phyloP scores from a whole-genome alignment of 2,797 vertebrate species.

The Allobates femoralis region DNA sequence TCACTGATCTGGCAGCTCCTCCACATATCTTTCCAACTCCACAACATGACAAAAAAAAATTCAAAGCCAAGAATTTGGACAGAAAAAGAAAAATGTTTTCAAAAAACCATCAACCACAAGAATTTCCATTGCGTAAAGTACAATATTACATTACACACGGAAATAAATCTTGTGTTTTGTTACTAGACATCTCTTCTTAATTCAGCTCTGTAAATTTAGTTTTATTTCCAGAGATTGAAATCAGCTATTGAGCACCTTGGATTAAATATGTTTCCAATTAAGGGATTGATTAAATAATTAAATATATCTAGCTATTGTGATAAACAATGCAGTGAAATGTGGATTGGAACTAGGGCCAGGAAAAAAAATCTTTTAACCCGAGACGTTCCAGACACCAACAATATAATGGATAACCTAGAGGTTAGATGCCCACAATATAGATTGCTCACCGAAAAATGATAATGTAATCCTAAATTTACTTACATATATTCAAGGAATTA shows the following conservation, averaged over 20 bases:
- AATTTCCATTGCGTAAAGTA: slow-evolving; percentile 40
- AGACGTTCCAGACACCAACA: background rate
- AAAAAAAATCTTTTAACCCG: background rate
- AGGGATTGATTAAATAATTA: too few species aligned
- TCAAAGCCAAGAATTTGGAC: slow-evolving; percentile 24
- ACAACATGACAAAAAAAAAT: slow-evolving; percentile 16
- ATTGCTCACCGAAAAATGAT: too few species aligned
- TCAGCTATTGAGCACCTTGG: slow-evolving; percentile 1
- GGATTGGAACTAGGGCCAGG: background rate
- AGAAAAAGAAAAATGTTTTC: slow-evolving; percentile 30
- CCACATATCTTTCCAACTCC: slow-evolving; percentile 14
- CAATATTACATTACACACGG: slow-evolving; percentile 30
- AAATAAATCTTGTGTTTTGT: slow-evolving; percentile 31
- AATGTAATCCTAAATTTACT: too few species aligned
- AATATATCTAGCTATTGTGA: background rate
- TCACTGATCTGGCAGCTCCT: background rate
- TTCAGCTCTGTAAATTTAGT: slow-evolving; percentile 2
- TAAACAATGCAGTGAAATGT: background rate
- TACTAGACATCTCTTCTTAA: background rate
- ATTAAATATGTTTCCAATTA: slow-evolving; percentile 17
- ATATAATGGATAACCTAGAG: background rate
- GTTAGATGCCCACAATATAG: too few species aligned
- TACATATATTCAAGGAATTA: too few species aligned
- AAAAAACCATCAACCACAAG: slow-evolving; percentile 31
- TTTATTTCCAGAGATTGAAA: slow-evolving; percentile 1